Conservation (phyloP, 2,888 invertebrate species). For the Lithosia quadra region DNA sequence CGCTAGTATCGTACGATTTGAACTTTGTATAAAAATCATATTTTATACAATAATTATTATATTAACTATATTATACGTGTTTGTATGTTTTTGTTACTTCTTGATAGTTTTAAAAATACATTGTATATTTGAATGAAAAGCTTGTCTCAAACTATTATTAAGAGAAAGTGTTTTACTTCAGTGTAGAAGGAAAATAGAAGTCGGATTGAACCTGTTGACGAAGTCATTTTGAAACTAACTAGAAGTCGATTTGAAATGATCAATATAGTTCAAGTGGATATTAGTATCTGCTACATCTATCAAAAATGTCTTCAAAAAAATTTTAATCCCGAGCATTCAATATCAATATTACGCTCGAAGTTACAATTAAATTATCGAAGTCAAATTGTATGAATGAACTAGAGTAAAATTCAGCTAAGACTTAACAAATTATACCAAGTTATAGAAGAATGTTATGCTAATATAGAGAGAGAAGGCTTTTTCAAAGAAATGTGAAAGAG, state of each 20-base stretch:
- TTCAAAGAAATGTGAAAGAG: constrained; percentile 17
- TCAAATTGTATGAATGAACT: background rate
- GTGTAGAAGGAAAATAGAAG: background rate
- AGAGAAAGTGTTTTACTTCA: background rate
- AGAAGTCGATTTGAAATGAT: background rate
- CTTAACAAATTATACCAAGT: background rate
- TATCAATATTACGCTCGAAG: background rate
- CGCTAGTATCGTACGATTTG: constrained; percentile 64
- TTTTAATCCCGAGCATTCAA: background rate
- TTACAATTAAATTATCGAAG: background rate
- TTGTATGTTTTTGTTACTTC: constrained; percentile 44
- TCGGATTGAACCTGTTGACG: background rate
- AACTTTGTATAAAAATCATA: constrained; percentile 83
- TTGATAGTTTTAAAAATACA: background rate
- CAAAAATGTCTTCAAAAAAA: too few relatives aligned
- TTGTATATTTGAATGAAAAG: background rate
- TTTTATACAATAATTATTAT: constrained; percentile 83
- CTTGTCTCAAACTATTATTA: background rate
- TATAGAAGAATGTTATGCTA: background rate
- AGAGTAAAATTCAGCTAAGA: background rate
- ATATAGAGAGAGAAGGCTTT: background rate
- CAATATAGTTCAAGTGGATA: background rate
- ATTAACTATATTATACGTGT: constrained; percentile 56
- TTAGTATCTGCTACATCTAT: background rate
- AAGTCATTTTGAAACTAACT: background rate